These are phyloP conservation scores for Torymus tubicola DNA, from an alignment of 2,888 invertebrate genomes.

Conservation along the genomic window DNA sequence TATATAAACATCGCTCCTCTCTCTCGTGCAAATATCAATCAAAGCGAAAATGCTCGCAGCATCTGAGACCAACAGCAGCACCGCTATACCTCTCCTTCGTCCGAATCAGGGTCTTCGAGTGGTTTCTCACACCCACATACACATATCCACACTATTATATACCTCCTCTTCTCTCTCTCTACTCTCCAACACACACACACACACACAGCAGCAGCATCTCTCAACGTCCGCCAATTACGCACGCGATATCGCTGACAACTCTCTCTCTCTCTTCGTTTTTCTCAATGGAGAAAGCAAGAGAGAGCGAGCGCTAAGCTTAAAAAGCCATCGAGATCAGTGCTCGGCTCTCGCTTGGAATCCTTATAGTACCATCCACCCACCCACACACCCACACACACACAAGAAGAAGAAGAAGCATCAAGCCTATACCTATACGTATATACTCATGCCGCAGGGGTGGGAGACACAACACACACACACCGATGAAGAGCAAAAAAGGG, in stretches of 20 bases:
- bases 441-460: too few species aligned
- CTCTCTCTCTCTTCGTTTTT: not conserved
- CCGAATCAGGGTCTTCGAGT: conserved; percentile 71
- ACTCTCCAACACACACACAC: not conserved
- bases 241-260: not conserved
- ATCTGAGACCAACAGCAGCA: too few species aligned
- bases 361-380: not conserved
- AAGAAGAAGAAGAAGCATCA: too few species aligned
- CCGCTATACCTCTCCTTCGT: conserved; percentile 13
- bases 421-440: too few species aligned
- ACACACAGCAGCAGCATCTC: not conserved
- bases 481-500: too few species aligned
- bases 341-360: conserved; percentile 23
- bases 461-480: too few species aligned
- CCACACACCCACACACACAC: too few species aligned
- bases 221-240: conserved; percentile 35
- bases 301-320: conserved; percentile 12
- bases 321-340: conserved; percentile 21
- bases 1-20: not conserved
- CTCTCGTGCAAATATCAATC: conserved; percentile 67
- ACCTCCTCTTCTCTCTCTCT: conserved; percentile 9
- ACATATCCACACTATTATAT: not conserved
- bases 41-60: conserved; percentile 59
- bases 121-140: conserved; percentile 63
- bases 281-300: conserved; percentile 1